Percentiles rank a stretch among this genome's conserved stretches.
phyloP scores from a whole-genome alignment of 2,113 vertebrate species.

The Hydrolagus affinis region DNA sequence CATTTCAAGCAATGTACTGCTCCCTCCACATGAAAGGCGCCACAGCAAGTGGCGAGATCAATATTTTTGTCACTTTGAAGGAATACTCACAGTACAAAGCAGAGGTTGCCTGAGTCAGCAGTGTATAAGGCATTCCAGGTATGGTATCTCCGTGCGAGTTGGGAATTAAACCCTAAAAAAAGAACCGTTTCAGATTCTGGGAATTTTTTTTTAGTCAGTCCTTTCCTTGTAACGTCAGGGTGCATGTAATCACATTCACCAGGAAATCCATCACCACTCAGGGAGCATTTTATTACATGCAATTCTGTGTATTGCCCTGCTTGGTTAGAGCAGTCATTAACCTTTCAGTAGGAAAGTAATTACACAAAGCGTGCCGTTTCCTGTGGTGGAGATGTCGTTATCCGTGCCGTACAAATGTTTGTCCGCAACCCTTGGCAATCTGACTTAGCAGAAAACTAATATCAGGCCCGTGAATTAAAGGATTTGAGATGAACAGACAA shows the following conservation, averaged over 20 bases:
- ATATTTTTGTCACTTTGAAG: background rate
- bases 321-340: conserved; percentile 56
- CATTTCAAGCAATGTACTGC: too few relatives aligned
- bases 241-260: conserved; percentile 42
- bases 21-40: too few relatives aligned
- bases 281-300: conserved; percentile 49
- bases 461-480: background rate
- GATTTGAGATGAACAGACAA: background rate
- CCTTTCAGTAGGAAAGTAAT: conserved; percentile 56
- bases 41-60: background rate
- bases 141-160: too few relatives aligned
- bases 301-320: conserved; percentile 48
- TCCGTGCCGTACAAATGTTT: background rate
- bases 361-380: conserved; percentile 39
- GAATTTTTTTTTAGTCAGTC: too few relatives aligned
- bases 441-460: background rate
- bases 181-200: too few relatives aligned
- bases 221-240: background rate
- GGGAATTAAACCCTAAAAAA: too few relatives aligned
- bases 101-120: too few relatives aligned
- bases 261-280: conserved; percentile 42
- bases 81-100: too few relatives aligned
- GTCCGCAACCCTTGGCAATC: background rate
- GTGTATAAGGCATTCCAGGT: too few relatives aligned
- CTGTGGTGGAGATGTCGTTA: background rate